Conservation (phyloP, 1,140 invertebrate species). For the Contarinia nasturtii region DNA sequence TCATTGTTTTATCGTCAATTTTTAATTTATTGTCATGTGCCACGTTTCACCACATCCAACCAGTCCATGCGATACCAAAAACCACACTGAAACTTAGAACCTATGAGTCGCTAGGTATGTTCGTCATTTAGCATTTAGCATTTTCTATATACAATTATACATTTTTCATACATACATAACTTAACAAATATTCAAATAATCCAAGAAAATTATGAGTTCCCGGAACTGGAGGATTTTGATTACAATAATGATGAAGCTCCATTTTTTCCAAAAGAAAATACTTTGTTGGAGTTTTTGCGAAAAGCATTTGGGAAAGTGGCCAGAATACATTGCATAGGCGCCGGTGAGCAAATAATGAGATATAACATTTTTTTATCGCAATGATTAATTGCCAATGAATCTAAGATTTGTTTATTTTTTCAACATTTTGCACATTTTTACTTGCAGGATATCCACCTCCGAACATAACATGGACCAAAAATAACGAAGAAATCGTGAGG, state of each 20-base stretch:
- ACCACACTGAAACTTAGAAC: too few species aligned
- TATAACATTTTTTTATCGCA: background rate
- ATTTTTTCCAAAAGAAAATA: background rate
- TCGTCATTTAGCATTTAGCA: too few species aligned
- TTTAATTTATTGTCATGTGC: too few species aligned
- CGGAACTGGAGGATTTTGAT: background rate
- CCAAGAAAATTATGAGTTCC: background rate
- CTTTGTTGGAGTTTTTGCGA: conserved; percentile 17
- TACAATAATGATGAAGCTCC: background rate
- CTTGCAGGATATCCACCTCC: conserved; percentile 47
- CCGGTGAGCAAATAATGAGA: background rate
- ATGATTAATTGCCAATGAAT: too few species aligned
- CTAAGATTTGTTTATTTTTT: background rate
- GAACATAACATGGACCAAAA: conserved; percentile 61
- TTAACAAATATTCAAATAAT: background rate
- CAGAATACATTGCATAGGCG: conserved; percentile 38
- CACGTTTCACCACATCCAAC: too few species aligned
- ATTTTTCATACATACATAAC: background rate
- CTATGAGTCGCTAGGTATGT: too few species aligned
- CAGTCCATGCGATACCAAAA: too few species aligned
- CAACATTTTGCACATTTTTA: background rate
- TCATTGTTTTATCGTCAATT: too few species aligned
- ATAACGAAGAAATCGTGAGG: conserved; percentile 37
- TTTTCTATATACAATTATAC: too few species aligned
- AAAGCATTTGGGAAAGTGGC: conserved; percentile 48